Percentiles rank a stretch among this genome's conserved stretches.
Conservation (phyloP, 2,113 vertebrate genomes). For the Vireo altiloquus region DNA sequence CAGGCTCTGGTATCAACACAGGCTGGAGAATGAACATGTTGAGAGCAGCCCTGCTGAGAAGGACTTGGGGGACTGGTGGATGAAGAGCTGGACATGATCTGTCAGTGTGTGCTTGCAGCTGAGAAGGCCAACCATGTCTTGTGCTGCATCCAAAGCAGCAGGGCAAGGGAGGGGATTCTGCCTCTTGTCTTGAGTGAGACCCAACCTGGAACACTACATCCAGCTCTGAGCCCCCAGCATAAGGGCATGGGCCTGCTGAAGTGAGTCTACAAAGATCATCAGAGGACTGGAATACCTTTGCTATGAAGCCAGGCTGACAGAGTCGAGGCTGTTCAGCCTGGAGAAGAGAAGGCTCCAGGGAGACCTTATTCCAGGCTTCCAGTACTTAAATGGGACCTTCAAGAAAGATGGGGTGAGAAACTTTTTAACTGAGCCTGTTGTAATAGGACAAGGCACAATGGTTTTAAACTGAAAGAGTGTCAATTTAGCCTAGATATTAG, state of each 20-base stretch:
- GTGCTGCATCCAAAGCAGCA: not conserved
- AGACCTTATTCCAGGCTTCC: not conserved
- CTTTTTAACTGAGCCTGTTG: not conserved
- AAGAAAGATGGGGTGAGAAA: not conserved
- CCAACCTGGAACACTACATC: not conserved
- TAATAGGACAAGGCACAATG: not conserved
- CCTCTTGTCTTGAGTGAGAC: not conserved
- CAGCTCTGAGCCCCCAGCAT: not conserved
- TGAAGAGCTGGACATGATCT: not conserved
- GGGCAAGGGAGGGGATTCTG: not conserved
- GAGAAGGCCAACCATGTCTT: not conserved
- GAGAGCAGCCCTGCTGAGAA: not conserved
- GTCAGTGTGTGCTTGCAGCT: rapidly evolving
- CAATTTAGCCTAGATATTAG: not conserved
- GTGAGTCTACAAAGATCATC: not conserved
- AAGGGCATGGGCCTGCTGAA: not conserved
- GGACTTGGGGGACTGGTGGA: not conserved
- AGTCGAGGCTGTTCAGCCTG: not conserved
- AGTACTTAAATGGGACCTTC: not conserved
- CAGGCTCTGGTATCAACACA: not conserved
- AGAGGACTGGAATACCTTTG: not conserved
- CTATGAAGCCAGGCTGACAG: not conserved
- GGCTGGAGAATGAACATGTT: not conserved
- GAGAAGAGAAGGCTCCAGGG: not conserved
- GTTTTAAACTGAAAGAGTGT: not conserved